Conservation (phyloP, 2,797 vertebrate genomes). For the Melanotaenia pygmaea region DNA sequence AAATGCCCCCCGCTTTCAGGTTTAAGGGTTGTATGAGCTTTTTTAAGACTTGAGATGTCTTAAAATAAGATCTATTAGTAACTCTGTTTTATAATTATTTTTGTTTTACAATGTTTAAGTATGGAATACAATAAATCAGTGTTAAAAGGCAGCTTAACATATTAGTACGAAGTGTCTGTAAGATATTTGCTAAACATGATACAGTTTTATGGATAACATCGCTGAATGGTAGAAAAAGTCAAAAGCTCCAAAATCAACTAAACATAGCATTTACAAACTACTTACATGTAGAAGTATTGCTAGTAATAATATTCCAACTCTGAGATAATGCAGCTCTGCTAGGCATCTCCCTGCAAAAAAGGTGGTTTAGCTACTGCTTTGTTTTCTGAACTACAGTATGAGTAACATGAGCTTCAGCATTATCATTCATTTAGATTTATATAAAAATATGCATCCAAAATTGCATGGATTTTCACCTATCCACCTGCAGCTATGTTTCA, state of each 20-base stretch:
- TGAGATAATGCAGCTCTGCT: background rate
- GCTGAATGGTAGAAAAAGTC: background rate
- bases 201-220: background rate
- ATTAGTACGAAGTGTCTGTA: background rate
- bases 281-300: background rate
- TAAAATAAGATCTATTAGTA: too few relatives aligned
- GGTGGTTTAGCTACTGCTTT: too few relatives aligned
- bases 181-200: background rate
- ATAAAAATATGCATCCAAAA: background rate
- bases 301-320: background rate
- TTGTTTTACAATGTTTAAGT: too few relatives aligned
- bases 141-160: too few relatives aligned
- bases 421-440: background rate
- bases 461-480: slow-evolving; percentile 21
- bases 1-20: too few relatives aligned
- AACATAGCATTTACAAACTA: background rate
- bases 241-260: too few relatives aligned
- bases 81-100: too few relatives aligned
- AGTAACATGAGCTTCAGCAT: background rate
- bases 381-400: too few relatives aligned
- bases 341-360: too few relatives aligned
- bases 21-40: too few relatives aligned
- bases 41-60: too few relatives aligned
- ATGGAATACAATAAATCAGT: too few relatives aligned
- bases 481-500: slow-evolving; percentile 44